Evolutionary conservation across 1,140 invertebrate species (phyloP), one percentile per base, ranked within the genome.

Genomic region (Musca domestica): DNA sequence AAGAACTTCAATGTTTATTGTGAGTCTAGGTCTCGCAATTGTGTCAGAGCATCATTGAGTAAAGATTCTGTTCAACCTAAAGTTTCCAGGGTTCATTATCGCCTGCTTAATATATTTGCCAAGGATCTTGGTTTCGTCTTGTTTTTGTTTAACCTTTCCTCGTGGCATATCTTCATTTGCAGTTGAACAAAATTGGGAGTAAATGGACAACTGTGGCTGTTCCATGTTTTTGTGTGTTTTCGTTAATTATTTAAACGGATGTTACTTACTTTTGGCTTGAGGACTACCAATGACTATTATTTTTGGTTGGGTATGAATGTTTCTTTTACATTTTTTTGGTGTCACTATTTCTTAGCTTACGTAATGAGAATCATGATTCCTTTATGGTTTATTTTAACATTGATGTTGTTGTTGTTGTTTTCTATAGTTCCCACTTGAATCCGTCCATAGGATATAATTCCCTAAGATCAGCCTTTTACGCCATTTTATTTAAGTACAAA

Each of bases 291-390:
- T 23, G 10, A 27, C 14, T n/a, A 61, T 61, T 61, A n/a, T 41
- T 17, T 12, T 61, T 61, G 17, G 27, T 64, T 27, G 17, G 47
- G 17, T 48, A 51, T 51, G 5, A 22, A 51, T 64, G 19, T 5
- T 34, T 25, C 30, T 48, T 46, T 19, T 52, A 51, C 14, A 54
- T 61, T 72, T 69, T 17, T 22, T 27, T 64, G 10, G 1, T 3
- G 64, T 69, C 69, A 68, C 72, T 71, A 41, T 67, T 68, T 69
- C 68, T 73, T 73, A 30, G 75, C 74, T 71, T 74, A 78, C 76
- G 76, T 78, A 78, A 78, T 78, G 76, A 78, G 76, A 78, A 78
- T 78, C 76, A 78, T 78, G 76, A 78, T 78, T 78, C 78, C 74
- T 77, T 64, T 64, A 64, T 49, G 46, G 71, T 69, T 52, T 66